phyloP scores from a whole-genome alignment of 2,888 invertebrate genomes.

The Melanotus villosus region DNA sequence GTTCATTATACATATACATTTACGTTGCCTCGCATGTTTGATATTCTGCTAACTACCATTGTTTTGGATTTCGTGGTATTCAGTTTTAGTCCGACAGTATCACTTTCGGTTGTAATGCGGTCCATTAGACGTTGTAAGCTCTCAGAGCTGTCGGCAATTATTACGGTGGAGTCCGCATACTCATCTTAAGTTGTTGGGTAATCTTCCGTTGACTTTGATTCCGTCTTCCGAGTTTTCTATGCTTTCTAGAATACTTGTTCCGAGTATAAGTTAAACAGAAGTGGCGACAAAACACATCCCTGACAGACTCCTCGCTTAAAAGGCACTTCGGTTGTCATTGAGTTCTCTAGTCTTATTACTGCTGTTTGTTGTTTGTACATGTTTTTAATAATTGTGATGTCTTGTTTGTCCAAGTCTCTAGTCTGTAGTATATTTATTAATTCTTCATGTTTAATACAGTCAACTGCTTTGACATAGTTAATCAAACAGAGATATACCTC shows the following conservation, averaged over 20 bases:
- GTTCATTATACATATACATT: too few species aligned
- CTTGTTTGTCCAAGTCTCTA: too few species aligned
- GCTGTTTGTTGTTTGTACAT: too few species aligned
- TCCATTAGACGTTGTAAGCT: not conserved
- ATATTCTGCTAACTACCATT: too few species aligned
- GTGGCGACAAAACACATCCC: too few species aligned
- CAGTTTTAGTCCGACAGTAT: not conserved
- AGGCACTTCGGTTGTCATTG: slow-evolving; percentile 1
- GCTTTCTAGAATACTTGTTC: not conserved
- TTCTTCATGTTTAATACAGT: not conserved
- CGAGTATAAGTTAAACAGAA: not conserved
- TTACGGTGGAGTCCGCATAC: not conserved
- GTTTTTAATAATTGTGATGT: not conserved
- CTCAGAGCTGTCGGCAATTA: too few species aligned
- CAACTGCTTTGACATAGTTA: not conserved
- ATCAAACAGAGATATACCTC: not conserved
- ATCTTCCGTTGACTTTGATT: too few species aligned
- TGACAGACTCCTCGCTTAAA: not conserved
- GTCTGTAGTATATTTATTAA: too few species aligned
- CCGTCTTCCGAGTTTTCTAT: not conserved
- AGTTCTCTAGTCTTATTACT: too few species aligned
- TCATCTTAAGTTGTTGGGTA: not conserved
- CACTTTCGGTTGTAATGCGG: not conserved
- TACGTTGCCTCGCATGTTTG: not conserved
- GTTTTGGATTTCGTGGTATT: not conserved